These are phyloP conservation scores for Emydoidea blandingii DNA, from an alignment of 2,797 vertebrate species.

Conservation along the genomic window DNA sequence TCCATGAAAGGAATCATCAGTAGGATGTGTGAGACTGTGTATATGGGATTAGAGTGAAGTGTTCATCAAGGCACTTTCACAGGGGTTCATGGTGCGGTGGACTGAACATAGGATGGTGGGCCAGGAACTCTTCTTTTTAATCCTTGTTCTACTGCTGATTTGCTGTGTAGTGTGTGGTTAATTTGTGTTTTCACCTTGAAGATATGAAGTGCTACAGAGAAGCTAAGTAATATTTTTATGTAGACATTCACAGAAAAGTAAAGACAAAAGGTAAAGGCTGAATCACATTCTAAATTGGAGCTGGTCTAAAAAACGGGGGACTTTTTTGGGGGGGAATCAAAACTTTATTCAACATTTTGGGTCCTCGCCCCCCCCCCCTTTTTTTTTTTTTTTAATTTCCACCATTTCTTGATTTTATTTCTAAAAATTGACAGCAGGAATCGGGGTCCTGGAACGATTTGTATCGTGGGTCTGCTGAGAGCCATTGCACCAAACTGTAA, in stretches of 20 bases:
- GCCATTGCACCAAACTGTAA: too few species aligned
- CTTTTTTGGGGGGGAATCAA: not conserved
- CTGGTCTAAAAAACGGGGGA: not conserved
- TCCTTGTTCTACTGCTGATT: not conserved
- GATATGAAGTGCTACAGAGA: not conserved
- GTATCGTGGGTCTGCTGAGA: too few species aligned
- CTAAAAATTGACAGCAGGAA: not conserved
- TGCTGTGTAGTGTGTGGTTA: not conserved
- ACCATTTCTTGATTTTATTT: not conserved
- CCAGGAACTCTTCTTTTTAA: not conserved
- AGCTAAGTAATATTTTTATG: not conserved
- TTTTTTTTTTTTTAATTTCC: not conserved
- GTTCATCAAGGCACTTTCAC: not conserved
- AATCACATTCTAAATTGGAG: not conserved
- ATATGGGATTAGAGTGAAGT: not conserved
- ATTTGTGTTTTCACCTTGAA: not conserved
- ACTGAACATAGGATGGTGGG: not conserved
- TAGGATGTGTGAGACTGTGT: not conserved
- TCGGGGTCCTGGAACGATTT: too few species aligned
- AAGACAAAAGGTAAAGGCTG: not conserved
- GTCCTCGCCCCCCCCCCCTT: too few species aligned
- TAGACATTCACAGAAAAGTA: not conserved
- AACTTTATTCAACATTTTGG: not conserved
- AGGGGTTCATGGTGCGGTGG: not conserved
- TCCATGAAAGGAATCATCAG: not conserved